Conservation (phyloP, 2,888 invertebrate species). For the Dasysyrphus albostriatus region DNA sequence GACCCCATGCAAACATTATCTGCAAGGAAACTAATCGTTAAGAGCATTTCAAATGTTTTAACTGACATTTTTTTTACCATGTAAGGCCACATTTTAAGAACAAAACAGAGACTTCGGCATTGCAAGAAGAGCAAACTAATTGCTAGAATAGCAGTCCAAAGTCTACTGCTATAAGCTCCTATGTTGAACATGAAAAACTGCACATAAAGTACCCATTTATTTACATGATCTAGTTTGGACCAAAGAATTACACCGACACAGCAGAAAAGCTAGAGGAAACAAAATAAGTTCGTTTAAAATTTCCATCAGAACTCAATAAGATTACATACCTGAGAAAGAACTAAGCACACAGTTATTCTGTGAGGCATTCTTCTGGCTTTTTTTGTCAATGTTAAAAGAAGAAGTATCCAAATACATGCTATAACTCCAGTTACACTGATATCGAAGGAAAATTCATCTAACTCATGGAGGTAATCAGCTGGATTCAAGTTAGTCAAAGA, state of each 20-base stretch:
- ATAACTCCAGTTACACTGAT: constrained; percentile 91
- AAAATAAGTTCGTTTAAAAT: background rate
- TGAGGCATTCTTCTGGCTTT: constrained; percentile 92
- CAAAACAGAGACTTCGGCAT: constrained; percentile 92
- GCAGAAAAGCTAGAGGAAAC: constrained; percentile 85
- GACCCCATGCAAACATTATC: constrained; percentile 86
- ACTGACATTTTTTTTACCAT: constrained; percentile 83
- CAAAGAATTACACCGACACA: constrained; percentile 91
- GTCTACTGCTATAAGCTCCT: constrained; percentile 91
- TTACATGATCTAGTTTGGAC: constrained; percentile 86
- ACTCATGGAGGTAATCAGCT: constrained; percentile 89
- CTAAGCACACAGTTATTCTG: constrained; percentile 90
- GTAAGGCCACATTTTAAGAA: constrained; percentile 90
- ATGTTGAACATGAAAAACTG: constrained; percentile 91
- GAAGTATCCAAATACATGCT: constrained; percentile 91
- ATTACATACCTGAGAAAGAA: constrained; percentile 90
- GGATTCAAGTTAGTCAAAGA: constrained; percentile 89
- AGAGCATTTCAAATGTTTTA: constrained; percentile 81
- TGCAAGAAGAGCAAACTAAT: constrained; percentile 92
- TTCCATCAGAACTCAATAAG: background rate
- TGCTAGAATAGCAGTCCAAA: constrained; percentile 94
- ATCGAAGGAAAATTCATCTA: constrained; percentile 92
- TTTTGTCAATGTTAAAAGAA: constrained; percentile 90
- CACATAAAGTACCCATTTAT: constrained; percentile 87
- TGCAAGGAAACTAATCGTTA: constrained; percentile 79